Conservation (phyloP, 2,888 invertebrate genomes). For the Eulithis testata region DNA sequence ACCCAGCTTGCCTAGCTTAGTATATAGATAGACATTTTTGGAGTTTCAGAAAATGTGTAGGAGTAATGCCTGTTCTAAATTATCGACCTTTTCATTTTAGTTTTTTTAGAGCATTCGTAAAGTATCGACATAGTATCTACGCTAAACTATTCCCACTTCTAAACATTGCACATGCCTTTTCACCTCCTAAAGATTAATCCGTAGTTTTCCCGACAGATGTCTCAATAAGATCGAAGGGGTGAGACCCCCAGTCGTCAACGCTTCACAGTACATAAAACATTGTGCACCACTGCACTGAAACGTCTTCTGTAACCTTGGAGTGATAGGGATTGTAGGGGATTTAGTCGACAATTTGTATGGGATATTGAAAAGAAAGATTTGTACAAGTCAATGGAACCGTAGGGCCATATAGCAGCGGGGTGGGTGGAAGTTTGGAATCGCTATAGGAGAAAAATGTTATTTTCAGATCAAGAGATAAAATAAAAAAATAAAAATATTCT, state of each 20-base stretch:
- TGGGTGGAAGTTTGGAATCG: too few relatives aligned
- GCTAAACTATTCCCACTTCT: background rate
- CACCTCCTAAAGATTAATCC: conserved; percentile 33
- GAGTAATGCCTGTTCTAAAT: too few relatives aligned
- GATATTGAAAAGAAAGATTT: conserved; percentile 11
- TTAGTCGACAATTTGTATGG: conserved; percentile 29
- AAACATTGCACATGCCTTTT: conserved; percentile 4
- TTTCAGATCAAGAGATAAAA: too few relatives aligned
- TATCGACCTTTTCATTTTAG: too few relatives aligned
- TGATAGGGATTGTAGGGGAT: conserved; percentile 33
- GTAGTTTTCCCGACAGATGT: conserved; percentile 45
- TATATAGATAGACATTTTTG: too few relatives aligned
- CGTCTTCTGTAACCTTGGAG: conserved; percentile 46
- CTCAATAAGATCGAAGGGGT: conserved; percentile 57
- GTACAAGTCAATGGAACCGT: background rate
- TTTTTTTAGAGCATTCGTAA: too few relatives aligned
- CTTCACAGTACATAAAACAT: conserved; percentile 80
- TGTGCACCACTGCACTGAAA: conserved; percentile 71
- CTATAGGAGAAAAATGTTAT: too few relatives aligned
- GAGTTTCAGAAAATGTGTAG: too few relatives aligned
- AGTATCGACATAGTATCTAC: too few relatives aligned
- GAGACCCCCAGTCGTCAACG: conserved; percentile 56
- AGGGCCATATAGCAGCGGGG: too few relatives aligned
- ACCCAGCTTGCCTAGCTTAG: too few relatives aligned
- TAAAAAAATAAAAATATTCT: too few relatives aligned